A percentile compares a stretch with the other conserved stretches of the same genome.
phyloP scores from a whole-genome alignment of 2,888 invertebrate species.

The Deilephila porcellus region DNA sequence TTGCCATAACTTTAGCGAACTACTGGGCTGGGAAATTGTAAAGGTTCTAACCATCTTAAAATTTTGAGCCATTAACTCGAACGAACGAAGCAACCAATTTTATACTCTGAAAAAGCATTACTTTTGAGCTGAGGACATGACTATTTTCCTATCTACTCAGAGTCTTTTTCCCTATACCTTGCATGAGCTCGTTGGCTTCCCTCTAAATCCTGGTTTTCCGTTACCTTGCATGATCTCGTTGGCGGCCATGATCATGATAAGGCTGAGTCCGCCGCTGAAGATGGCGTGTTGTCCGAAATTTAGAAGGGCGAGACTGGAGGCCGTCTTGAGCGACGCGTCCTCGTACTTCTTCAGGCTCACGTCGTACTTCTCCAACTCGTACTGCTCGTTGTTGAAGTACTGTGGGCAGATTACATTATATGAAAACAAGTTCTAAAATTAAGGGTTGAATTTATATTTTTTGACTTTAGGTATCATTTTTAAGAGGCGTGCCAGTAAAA shows the following conservation, averaged over 20 bases:
- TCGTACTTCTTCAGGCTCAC: constrained; percentile 93
- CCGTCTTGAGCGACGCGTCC: constrained; percentile 96
- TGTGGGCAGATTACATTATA: constrained; percentile 61
- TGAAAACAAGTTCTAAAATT: neutral
- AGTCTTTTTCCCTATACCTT: neutral
- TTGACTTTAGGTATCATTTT: neutral
- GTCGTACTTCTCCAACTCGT: constrained; percentile 96
- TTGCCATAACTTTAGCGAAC: no score
- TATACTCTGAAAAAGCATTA: no score
- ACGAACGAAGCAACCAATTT: no score
- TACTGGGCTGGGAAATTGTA: no score
- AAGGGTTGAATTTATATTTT: neutral
- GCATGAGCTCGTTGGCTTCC: no score
- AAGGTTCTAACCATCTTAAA: no score
- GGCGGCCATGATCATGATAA: constrained; percentile 97
- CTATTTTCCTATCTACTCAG: no score
- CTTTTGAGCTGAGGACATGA: no score
- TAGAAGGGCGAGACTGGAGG: constrained; percentile 94
- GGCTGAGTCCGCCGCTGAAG: constrained; percentile 95
- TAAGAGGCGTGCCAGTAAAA: neutral
- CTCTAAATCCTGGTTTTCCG: neutral
- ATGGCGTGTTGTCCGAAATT: constrained; percentile 99
- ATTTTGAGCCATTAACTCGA: no score
- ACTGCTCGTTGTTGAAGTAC: constrained; percentile 99
- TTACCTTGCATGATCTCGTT: constrained; percentile 93